A percentile compares a stretch with the other conserved stretches of the same genome.
phyloP scores from a whole-genome alignment of 2,797 vertebrate genomes.

The Capromys pilorides region DNA sequence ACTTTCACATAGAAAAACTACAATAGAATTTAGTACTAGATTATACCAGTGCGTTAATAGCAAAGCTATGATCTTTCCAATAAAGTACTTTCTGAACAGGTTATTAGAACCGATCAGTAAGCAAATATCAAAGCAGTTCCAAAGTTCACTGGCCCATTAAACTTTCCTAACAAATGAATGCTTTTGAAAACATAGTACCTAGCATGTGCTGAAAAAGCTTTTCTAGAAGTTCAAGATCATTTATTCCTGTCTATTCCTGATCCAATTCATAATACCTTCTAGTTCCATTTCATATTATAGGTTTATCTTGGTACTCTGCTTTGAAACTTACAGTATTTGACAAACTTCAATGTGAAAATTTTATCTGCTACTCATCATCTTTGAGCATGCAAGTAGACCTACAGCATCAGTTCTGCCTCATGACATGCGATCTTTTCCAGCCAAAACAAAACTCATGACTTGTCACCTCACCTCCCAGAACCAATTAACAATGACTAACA shows the following conservation, averaged over 20 bases:
- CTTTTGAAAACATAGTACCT: neutral
- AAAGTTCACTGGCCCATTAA: conserved; percentile 12
- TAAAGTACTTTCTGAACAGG: neutral
- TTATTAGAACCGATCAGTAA: neutral
- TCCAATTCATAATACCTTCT: neutral
- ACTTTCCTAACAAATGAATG: neutral
- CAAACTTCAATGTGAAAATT: neutral
- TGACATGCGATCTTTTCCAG: neutral
- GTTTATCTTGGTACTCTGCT: neutral
- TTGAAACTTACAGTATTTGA: neutral
- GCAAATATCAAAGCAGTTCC: conserved; percentile 1
- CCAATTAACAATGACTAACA: neutral
- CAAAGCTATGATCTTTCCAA: conserved; percentile 6
- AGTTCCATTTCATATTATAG: neutral
- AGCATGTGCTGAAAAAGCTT: neutral
- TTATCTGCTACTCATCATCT: neutral
- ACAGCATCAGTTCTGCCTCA: neutral
- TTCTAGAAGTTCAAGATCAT: neutral
- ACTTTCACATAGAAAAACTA: conserved; percentile 38
- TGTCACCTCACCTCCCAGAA: neutral
- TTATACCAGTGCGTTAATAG: neutral
- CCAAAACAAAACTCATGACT: neutral
- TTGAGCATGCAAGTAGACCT: neutral
- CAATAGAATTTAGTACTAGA: conserved; percentile 22
- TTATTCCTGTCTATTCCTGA: neutral